A percentile compares a stretch with the other conserved stretches of the same genome.
Conservation (phyloP, 2,113 vertebrate species). For the Calypte anna region DNA sequence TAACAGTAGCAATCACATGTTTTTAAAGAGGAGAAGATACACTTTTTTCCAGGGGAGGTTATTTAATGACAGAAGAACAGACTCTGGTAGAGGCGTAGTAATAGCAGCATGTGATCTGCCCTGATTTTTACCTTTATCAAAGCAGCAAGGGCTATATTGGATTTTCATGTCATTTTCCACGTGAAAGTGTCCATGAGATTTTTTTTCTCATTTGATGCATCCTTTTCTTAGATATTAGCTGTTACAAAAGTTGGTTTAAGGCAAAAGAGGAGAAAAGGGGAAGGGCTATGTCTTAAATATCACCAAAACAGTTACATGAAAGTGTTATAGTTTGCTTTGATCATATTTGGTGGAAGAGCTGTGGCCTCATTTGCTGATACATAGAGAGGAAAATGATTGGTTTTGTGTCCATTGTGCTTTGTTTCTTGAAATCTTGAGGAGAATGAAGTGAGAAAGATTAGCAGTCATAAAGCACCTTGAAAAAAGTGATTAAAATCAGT, state of each 20-base stretch:
- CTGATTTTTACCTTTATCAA: neutral
- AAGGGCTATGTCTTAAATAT: neutral
- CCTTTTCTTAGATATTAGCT: neutral
- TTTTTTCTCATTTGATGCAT: neutral
- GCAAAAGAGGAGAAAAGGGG: neutral
- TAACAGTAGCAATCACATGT: neutral
- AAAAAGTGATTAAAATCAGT: neutral
- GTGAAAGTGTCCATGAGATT: neutral
- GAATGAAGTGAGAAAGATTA: neutral
- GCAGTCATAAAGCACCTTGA: neutral
- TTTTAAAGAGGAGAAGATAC: neutral
- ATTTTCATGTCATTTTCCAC: neutral
- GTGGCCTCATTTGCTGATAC: neutral
- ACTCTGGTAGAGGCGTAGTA: neutral
- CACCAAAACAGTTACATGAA: neutral
- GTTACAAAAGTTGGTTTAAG: neutral
- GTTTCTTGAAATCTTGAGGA: neutral
- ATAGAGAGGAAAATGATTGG: neutral
- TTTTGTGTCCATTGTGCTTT: neutral
- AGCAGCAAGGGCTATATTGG: neutral
- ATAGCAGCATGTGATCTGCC: neutral
- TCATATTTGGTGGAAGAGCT: neutral
- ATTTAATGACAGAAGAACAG: neutral
- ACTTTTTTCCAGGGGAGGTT: neutral
- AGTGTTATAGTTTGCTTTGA: neutral